Conservation (phyloP, 2,797 vertebrate genomes). For the Brachyalestes nurse region DNA sequence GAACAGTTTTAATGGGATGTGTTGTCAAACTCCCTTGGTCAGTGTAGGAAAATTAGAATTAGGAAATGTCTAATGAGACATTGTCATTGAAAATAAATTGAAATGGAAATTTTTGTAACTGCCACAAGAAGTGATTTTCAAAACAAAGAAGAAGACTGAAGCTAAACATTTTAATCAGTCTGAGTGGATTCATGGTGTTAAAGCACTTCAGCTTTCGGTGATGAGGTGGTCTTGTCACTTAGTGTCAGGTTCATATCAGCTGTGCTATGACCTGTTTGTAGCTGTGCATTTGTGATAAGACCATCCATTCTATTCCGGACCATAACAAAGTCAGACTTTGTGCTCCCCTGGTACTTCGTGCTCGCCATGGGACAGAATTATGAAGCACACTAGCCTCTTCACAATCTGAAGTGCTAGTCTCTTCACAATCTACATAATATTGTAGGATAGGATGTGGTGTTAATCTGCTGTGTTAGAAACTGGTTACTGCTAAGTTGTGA, state of each 20-base stretch:
- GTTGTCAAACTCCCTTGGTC: conserved; percentile 18
- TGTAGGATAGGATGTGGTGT: not conserved
- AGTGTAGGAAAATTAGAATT: conserved; percentile 27
- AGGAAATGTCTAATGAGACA: conserved; percentile 21
- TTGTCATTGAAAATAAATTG: conserved; percentile 1
- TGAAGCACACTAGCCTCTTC: not conserved
- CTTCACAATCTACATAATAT: not conserved
- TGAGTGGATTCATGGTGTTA: not conserved
- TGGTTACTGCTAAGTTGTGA: not conserved
- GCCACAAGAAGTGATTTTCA: not conserved
- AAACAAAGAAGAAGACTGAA: not conserved
- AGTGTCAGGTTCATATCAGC: conserved; percentile 12
- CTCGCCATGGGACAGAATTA: not conserved
- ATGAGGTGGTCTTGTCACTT: conserved; percentile 6
- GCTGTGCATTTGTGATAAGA: not conserved
- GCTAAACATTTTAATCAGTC: not conserved
- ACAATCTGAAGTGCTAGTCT: not conserved
- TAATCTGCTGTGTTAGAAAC: not conserved
- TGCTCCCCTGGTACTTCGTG: too few relatives aligned
- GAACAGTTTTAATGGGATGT: conserved; percentile 39
- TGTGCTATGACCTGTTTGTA: conserved; percentile 13
- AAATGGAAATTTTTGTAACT: conserved; percentile 5
- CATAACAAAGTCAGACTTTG: not conserved
- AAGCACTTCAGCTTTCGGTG: not conserved
- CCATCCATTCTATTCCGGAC: not conserved